phyloP scores from a whole-genome alignment of 2,888 invertebrate genomes.

The Xanthorhoe spadicearia region DNA sequence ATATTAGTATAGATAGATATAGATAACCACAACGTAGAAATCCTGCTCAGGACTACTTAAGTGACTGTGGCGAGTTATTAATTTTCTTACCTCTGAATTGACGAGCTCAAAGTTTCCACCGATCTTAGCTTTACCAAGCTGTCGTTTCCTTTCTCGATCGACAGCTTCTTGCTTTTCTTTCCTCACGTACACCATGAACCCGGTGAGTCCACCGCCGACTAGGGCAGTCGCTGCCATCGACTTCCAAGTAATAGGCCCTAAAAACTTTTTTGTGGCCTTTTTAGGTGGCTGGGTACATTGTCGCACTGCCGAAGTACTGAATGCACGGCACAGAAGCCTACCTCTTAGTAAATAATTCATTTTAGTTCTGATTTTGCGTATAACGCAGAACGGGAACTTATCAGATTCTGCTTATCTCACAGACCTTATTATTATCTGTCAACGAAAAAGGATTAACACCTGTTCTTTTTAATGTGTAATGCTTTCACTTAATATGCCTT shows the following conservation, averaged over 20 bases:
- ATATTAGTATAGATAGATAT: no score
- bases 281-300: slow-evolving; percentile 69
- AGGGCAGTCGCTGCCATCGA: slow-evolving; percentile 87
- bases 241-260: slow-evolving; percentile 93
- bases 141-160: slow-evolving; percentile 90
- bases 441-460: background rate
- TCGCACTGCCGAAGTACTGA: slow-evolving; percentile 65
- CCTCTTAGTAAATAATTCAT: slow-evolving; percentile 69
- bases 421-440: slow-evolving; percentile 25
- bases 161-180: slow-evolving; percentile 90
- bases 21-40: background rate
- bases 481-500: background rate
- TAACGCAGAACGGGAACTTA: slow-evolving; percentile 33
- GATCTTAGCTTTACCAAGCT: slow-evolving; percentile 95
- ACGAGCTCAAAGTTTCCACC: slow-evolving; percentile 96
- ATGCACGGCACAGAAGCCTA: slow-evolving; percentile 56
- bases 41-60: background rate
- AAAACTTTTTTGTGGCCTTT: slow-evolving; percentile 56
- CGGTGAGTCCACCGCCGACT: slow-evolving; percentile 87
- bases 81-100: slow-evolving; percentile 82
- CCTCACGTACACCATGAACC: slow-evolving; percentile 91
- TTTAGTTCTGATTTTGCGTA: slow-evolving; percentile 34
- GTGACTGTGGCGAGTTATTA: background rate
- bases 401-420: slow-evolving; percentile 32
- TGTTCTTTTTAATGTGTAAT: background rate